Conservation (phyloP, 2,797 vertebrate species). For the Melanogrammus aeglefinus region DNA sequence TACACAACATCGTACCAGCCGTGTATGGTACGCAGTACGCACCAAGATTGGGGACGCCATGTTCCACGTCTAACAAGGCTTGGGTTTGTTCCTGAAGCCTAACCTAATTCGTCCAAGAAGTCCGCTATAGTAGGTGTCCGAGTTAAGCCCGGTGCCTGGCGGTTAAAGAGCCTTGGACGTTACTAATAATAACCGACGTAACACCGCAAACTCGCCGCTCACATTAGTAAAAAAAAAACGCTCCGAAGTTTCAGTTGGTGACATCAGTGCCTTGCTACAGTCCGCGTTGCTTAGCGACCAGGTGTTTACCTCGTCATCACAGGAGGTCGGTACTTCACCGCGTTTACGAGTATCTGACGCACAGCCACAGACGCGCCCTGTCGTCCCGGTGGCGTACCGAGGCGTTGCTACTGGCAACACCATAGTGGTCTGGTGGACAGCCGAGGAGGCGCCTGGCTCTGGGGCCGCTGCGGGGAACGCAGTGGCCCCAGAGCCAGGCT, state of each 20-base stretch:
- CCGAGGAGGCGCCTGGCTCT: neutral
- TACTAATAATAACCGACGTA: neutral
- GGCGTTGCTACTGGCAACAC: neutral
- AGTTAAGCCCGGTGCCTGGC: neutral
- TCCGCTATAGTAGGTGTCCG: neutral
- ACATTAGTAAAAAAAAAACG: neutral
- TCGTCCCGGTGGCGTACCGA: neutral
- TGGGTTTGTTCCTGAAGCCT: neutral
- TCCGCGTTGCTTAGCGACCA: neutral
- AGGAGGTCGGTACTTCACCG: neutral
- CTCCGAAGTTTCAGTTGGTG: neutral
- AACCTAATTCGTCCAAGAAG: neutral
- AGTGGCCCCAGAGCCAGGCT: constrained; percentile 46
- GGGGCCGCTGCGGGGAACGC: constrained; percentile 1
- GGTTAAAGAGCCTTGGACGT: neutral
- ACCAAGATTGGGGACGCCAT: neutral
- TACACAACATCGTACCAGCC: neutral
- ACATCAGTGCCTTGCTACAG: constrained; percentile 2
- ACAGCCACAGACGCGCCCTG: neutral
- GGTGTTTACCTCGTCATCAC: neutral
- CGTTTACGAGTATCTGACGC: neutral
- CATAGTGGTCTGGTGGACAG: neutral
- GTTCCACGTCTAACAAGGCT: neutral
- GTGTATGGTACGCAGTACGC: neutral
- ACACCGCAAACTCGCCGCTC: neutral